A percentile compares a stretch with the other conserved stretches of the same genome.
Conservation (phyloP, 2,888 invertebrate species). For the Leptopterna dolabrata region DNA sequence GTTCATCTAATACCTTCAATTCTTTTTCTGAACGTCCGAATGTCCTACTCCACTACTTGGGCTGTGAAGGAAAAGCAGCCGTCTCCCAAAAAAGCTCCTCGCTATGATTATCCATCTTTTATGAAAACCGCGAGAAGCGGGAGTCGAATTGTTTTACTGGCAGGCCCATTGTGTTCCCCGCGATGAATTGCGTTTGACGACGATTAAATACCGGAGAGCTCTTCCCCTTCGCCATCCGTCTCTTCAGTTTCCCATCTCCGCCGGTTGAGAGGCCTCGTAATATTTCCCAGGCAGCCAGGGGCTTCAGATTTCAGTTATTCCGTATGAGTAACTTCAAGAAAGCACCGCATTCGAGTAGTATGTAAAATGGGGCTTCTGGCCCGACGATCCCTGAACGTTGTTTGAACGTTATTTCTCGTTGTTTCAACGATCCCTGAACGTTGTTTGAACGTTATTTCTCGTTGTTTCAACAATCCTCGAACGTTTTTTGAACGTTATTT, state of each 20-base stretch:
- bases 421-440: no score
- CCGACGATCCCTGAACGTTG: no score
- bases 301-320: no score
- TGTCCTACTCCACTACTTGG: not conserved
- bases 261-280: not conserved
- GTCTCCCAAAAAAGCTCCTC: not conserved
- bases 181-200: conserved; percentile 7
- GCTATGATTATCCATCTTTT: not conserved
- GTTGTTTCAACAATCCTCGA: no score
- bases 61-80: not conserved
- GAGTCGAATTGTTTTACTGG: not conserved
- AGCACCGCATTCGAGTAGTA: no score
- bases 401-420: no score
- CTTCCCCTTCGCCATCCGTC: not conserved
- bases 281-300: not conserved
- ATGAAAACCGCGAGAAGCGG: not conserved
- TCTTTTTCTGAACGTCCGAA: not conserved
- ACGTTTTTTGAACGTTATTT: no score
- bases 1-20: no score
- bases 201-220: not conserved
- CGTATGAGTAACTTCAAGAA: no score
- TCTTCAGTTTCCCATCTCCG: not conserved
- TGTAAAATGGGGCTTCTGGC: no score
- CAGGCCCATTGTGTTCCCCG: not conserved
- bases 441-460: no score